These are phyloP conservation scores for Neelides sp. DNA, from an alignment of 1,140 invertebrate species.

Conservation along the genomic window DNA sequence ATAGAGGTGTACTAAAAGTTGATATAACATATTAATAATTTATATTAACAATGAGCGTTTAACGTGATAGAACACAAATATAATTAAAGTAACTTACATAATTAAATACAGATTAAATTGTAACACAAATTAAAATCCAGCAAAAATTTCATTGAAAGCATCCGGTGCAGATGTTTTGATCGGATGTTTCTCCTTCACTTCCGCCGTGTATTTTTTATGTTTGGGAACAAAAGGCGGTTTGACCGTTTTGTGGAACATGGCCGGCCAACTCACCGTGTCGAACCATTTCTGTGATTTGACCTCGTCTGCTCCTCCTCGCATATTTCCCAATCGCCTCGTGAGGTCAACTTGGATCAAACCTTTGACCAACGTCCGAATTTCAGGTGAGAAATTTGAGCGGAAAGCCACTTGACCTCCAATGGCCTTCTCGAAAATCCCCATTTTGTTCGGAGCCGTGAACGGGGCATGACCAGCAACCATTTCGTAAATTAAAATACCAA, in stretches of 20 bases:
- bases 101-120: no score
- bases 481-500: constrained; percentile 43
- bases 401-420: background rate
- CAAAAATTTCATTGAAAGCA: no score
- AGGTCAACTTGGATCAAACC: constrained; percentile 24
- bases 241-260: background rate
- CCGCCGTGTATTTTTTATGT: no score
- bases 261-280: background rate
- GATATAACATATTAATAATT: no score
- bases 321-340: background rate
- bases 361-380: background rate
- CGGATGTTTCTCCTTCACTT: no score
- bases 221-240: background rate
- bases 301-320: background rate
- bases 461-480: constrained; percentile 37
- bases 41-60: no score
- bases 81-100: no score
- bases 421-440: constrained; percentile 49
- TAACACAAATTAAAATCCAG: no score
- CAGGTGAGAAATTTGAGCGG: background rate
- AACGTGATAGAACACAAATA: no score
- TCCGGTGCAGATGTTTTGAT: no score
- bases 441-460: constrained; percentile 47
- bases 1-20: no score
- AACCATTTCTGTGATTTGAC: background rate